Evolutionary conservation across 2,888 invertebrate species (phyloP).

Genomic region (Drosophila falleni): DNA sequence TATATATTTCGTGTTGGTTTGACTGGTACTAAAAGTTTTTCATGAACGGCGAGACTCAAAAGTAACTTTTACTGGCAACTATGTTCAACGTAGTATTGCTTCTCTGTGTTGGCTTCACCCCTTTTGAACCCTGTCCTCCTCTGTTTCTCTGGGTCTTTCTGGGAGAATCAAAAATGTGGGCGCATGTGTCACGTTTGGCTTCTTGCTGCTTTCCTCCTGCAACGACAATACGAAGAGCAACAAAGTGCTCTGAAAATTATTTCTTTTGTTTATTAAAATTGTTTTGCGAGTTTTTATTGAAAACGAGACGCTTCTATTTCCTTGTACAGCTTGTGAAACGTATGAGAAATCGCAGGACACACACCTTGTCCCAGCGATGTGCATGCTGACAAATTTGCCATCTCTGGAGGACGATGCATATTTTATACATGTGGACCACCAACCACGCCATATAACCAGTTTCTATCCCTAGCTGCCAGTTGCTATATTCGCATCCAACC

Average conservation of each 20-base stretch:
- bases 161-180: slow-evolving; percentile 37
- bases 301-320: slow-evolving; percentile 41
- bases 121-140: background rate
- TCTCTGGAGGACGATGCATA: slow-evolving; percentile 37
- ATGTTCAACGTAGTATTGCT: slow-evolving; percentile 51
- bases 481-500: slow-evolving; percentile 26
- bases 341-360: slow-evolving; percentile 13
- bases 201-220: slow-evolving; percentile 4
- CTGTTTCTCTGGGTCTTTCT: slow-evolving; percentile 4
- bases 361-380: slow-evolving; percentile 30
- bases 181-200: slow-evolving; percentile 52
- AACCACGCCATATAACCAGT: slow-evolving; percentile 26
- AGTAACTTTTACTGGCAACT: slow-evolving; percentile 57
- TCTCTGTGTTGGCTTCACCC: slow-evolving; percentile 15
- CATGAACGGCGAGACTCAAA: slow-evolving; percentile 31
- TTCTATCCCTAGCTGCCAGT: slow-evolving; percentile 22
- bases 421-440: slow-evolving; percentile 53
- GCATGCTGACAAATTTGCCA: slow-evolving; percentile 40
- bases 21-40: slow-evolving; percentile 53
- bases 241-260: slow-evolving; percentile 65
- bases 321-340: slow-evolving; percentile 17
- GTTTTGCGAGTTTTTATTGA: slow-evolving; percentile 61
- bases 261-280: slow-evolving; percentile 68
- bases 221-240: slow-evolving; percentile 36
- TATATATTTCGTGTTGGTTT: slow-evolving; percentile 39